Percentiles rank a stretch among this genome's conserved stretches.
Conservation (phyloP, 2,888 invertebrate genomes). For the Sesia apiformis region DNA sequence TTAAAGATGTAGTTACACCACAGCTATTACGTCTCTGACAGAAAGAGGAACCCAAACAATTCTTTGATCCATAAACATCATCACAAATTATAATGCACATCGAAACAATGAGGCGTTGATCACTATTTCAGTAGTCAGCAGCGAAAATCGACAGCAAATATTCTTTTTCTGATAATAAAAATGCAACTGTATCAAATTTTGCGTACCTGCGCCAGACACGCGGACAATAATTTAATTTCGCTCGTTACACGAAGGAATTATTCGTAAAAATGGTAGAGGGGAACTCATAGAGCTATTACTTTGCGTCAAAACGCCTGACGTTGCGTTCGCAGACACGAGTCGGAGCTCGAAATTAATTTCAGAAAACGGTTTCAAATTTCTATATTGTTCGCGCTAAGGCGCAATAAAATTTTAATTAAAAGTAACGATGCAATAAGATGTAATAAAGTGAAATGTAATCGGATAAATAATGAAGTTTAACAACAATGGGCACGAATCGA, state of each 20-base stretch:
- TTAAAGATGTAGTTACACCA: no score
- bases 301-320: conserved; percentile 42
- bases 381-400: background rate
- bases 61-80: no score
- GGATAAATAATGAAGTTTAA: no score
- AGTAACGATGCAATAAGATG: background rate
- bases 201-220: conserved; percentile 29
- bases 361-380: conserved; percentile 21
- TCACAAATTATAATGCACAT: no score
- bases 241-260: conserved; percentile 43
- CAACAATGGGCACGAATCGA: no score
- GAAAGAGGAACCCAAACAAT: no score
- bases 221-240: conserved; percentile 51
- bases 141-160: no score
- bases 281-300: conserved; percentile 55
- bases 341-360: conserved; percentile 45
- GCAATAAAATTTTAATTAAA: background rate
- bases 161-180: background rate
- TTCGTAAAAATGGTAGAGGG: conserved; percentile 45
- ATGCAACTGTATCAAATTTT: conserved; percentile 8
- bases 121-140: no score
- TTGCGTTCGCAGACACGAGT: conserved; percentile 35
- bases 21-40: no score
- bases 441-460: background rate
- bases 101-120: no score